These are phyloP conservation scores for Tipula helvola DNA, from an alignment of 2,888 invertebrate species.

Conservation along the genomic window DNA sequence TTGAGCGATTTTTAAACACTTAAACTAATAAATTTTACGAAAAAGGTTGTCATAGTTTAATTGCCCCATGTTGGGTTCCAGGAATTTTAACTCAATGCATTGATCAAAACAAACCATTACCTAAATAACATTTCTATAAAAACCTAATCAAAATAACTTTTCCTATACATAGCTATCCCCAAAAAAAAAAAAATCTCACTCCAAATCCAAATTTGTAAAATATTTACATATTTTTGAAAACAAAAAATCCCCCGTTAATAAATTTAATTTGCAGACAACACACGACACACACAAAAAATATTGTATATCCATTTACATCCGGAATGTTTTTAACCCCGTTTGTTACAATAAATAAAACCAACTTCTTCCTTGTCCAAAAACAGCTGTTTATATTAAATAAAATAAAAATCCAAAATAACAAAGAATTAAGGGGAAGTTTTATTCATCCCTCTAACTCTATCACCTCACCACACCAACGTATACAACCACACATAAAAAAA, in stretches of 20 bases:
- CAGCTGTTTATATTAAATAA: background rate
- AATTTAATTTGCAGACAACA: background rate
- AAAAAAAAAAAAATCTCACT: background rate
- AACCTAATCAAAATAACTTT: background rate
- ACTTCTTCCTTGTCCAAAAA: background rate
- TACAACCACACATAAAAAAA: background rate
- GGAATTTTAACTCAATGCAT: too few species aligned
- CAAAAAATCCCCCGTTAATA: background rate
- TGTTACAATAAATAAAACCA: background rate
- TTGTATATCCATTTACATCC: background rate
- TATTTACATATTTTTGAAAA: background rate
- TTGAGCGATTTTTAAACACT: too few species aligned
- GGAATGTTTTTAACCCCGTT: background rate
- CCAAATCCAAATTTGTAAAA: background rate
- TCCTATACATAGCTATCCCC: background rate
- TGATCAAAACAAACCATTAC: too few species aligned
- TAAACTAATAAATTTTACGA: too few species aligned
- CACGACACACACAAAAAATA: background rate
- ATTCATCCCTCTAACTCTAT: background rate
- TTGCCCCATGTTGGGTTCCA: too few species aligned
- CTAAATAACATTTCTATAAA: too few species aligned
- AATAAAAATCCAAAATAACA: background rate
- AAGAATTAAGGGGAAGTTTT: background rate
- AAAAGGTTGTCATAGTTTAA: too few species aligned
- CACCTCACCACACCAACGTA: background rate